Base-by-base conservation (phyloP, 1,140 invertebrate species). In the Lepidurus arcticus region DNA sequence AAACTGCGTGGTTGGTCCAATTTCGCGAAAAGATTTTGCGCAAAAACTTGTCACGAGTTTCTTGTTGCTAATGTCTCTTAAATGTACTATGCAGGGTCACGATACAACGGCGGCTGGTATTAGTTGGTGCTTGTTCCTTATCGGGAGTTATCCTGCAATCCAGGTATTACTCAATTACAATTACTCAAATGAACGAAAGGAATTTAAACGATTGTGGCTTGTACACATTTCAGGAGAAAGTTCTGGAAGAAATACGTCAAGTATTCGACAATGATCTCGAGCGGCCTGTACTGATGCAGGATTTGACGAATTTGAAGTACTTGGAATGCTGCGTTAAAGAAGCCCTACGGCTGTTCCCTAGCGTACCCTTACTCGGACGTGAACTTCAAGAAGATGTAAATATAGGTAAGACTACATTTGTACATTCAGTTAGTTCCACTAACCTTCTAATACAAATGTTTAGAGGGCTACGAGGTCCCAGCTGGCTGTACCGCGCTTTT, bases 21-120 rank as follows among this genome's bases (percentile, higher is more conserved):
- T 34, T 34, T 34, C 3, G 34, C 34, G 34, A 0, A 34, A 34
- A 34, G 34, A 34, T 34, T 34, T 4, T 4, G 34, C 34, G 34
- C 34, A 34, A 34, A 34, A 34, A 4, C 34, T 34, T 3, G 34
- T 34, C 34, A 34, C 2, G 34, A 34, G 34, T 34, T 34, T 34
- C 34, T 3, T 3, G 34, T 34, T 34, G 34, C 34, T 34, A 34
- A 34, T 34, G 34, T 65, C 73, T 0, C 8, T 77, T 24, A 16
- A 77, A 76, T 44, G 24, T 5, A 43, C 34, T 0, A 34, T 34
- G 34, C 73, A 92, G 92, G 94, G 94, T 45, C 94, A 96, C 84
- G 94, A 96, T 82, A 96, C 94, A 26, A 95, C 93, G 0, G 91
- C 93, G 8, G 90, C 92, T 73, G 92, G 89, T 42, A 91, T 92